A percentile compares a stretch with the other conserved stretches of the same genome.
Evolutionary conservation across 1,140 invertebrate genomes (phyloP).

Genomic region (Dinoponera quadriceps): DNA sequence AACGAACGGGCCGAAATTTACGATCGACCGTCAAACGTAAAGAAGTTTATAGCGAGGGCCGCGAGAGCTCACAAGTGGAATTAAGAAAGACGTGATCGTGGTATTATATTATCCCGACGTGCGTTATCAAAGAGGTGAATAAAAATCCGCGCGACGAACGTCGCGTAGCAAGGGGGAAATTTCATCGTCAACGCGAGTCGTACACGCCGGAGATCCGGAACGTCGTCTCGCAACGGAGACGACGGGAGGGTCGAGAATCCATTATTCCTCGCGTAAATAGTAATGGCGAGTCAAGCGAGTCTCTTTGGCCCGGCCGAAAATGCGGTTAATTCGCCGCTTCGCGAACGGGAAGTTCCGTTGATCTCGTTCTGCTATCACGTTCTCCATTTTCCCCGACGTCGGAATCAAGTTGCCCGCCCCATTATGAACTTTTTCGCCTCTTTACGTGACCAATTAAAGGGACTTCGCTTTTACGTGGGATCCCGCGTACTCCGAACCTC

Average conservation of each 20-base stretch:
- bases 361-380: constrained; percentile 26
- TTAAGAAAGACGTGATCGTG: neutral
- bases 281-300: constrained; percentile 5
- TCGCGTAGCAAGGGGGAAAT: neutral
- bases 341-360: constrained; percentile 31
- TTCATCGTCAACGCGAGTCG: no score
- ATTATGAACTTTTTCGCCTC: constrained; percentile 48
- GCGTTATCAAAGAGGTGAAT: neutral
- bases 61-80: constrained; percentile 28
- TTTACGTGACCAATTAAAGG: constrained; percentile 50
- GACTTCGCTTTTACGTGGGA: constrained; percentile 9
- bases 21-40: neutral
- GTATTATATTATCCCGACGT: neutral
- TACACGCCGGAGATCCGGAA: no score
- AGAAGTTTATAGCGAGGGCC: constrained; percentile 38
- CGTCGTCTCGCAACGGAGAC: neutral
- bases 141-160: constrained; percentile 20
- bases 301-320: constrained; percentile 5
- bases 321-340: constrained; percentile 19
- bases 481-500: neutral
- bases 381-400: neutral
- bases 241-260: neutral
- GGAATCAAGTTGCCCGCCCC: constrained; percentile 12
- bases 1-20: constrained; percentile 28
- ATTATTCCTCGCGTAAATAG: constrained; percentile 15